Conservation (phyloP, 2,797 vertebrate species). For the Enteromius paludinosus region DNA sequence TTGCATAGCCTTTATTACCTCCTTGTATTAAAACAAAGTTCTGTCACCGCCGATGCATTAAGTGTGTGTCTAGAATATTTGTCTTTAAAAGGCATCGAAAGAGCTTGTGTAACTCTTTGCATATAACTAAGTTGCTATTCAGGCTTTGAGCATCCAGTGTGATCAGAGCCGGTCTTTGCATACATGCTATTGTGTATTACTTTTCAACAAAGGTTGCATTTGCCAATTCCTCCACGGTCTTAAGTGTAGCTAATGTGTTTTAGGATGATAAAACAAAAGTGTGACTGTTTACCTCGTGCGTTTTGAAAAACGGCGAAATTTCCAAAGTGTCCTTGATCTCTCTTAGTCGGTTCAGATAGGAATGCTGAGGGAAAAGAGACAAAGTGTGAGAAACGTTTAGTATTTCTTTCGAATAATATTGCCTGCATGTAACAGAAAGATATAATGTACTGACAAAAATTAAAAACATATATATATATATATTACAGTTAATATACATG, state of each 20-base stretch:
- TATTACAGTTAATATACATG: no score
- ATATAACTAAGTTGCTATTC: neutral
- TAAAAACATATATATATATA: no score
- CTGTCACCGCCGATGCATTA: neutral
- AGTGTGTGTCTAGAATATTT: constrained; percentile 7
- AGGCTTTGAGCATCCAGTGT: neutral
- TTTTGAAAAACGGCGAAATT: constrained; percentile 90
- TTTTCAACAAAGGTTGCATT: neutral
- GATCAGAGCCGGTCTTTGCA: neutral
- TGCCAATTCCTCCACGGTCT: neutral
- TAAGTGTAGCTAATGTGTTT: neutral
- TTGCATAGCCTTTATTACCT: constrained; percentile 28
- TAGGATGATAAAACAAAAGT: neutral
- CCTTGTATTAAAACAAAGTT: constrained; percentile 25
- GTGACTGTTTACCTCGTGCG: constrained; percentile 87
- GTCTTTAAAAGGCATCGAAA: constrained; percentile 14
- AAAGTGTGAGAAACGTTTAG: neutral
- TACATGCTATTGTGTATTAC: neutral
- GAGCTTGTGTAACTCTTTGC: constrained; percentile 4
- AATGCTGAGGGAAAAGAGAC: constrained; percentile 72
- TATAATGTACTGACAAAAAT: no score
- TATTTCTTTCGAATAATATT: neutral
- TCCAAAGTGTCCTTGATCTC: constrained; percentile 87
- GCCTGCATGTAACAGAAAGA: neutral
- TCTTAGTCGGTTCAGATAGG: constrained; percentile 87